phyloP scores from a whole-genome alignment of 2,113 vertebrate species.

The Corythornis cristatus region DNA sequence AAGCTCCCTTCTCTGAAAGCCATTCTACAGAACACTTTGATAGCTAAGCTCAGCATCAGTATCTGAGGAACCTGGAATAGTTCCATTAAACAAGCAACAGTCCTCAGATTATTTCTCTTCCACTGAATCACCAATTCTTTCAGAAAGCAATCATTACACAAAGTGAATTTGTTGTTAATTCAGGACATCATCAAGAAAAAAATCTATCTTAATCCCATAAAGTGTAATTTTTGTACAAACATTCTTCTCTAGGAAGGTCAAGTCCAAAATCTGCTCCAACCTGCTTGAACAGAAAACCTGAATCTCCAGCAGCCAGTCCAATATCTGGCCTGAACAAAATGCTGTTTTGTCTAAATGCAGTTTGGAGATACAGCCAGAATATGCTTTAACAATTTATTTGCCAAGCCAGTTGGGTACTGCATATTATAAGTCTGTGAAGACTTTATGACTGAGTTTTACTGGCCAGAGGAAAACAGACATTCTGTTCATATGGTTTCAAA shows the following conservation, averaged over 20 bases:
- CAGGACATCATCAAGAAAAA: background rate
- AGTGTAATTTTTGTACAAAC: background rate
- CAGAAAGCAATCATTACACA: background rate
- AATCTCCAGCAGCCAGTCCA: background rate
- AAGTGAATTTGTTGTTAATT: background rate
- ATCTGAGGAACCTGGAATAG: background rate
- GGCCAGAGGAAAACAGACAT: slow-evolving; percentile 51
- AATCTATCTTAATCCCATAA: background rate
- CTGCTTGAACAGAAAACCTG: slow-evolving; percentile 17
- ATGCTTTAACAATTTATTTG: slow-evolving; percentile 35
- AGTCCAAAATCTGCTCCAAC: background rate
- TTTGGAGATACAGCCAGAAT: background rate
- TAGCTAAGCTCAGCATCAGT: background rate
- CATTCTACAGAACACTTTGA: background rate
- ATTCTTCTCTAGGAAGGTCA: slow-evolving; percentile 18
- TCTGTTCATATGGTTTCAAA: slow-evolving; percentile 68
- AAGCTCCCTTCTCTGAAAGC: background rate
- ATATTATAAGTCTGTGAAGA: slow-evolving; percentile 17
- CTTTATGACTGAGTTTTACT: slow-evolving; percentile 47
- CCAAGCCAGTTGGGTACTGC: slow-evolving; percentile 23
- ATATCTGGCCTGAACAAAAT: slow-evolving; percentile 13
- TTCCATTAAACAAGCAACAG: background rate
- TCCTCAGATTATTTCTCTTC: background rate
- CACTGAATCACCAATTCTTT: background rate
- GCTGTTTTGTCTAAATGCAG: background rate